Base-by-base conservation (phyloP, 2,113 vertebrate species). In the Heterochromis multidens region DNA sequence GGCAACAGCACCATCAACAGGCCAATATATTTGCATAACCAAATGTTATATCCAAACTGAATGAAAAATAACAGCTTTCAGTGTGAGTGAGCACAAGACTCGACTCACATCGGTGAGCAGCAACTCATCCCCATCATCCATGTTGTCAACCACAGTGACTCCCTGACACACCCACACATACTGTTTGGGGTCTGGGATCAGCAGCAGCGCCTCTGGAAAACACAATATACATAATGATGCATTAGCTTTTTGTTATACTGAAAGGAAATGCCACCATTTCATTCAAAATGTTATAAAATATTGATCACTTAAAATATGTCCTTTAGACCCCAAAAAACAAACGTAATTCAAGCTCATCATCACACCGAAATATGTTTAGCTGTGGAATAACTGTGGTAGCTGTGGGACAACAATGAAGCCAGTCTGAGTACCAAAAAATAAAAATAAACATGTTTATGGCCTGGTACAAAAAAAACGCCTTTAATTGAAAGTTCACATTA, bases 91-190 rank as follows among this genome's bases (percentile, higher is more conserved):
- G 63, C 43, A 37, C 54, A 43, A 60, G 2, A 25, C 3, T 78
- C 6, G 65, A 84, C 89, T 86, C 65, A 93, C 90, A 46, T 94
- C 90, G 29, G 91, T 94, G 72, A 95, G 88, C 80, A 85, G 70
- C 35, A 93, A 82, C 76, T 94, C 93, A 59, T 95, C 94, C 4
- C 88, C 80, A 0, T 91, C 88, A 0, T 95, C 93, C 92, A 94
- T 87, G 72, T 90, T 93, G 57, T 95, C 91, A 67, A 93, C 93
- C 79, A 80, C 84, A 33, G 91, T 94, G 86, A 94, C 94, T 27
- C 91, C 93, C 86, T 95, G 93, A 82, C 91, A 94, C 72, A 95
- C 84, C 92, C 94, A 94, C 57, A 77, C 86, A 80, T 93, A 93
- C 79, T 95, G 92, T 62, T 93, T 94, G 16, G 67, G 92, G 82